These are phyloP conservation scores for Pseudotriccus pelzelni DNA, from an alignment of 2,797 vertebrate genomes.

Conservation along the genomic window DNA sequence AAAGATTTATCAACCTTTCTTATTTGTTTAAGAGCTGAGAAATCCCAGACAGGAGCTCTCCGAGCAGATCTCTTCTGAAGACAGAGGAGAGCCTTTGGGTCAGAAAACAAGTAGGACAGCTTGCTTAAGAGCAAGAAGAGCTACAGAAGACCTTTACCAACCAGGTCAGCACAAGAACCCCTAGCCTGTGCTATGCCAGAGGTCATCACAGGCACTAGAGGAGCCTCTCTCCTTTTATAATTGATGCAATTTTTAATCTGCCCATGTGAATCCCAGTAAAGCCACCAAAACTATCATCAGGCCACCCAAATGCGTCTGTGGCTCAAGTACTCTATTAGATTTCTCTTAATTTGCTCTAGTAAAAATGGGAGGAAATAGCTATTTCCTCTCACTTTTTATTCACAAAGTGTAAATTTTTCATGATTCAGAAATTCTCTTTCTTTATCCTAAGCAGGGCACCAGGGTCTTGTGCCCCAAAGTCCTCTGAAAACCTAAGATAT, in stretches of 20 bases:
- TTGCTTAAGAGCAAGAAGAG: background rate
- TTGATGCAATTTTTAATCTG: background rate
- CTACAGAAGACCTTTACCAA: background rate
- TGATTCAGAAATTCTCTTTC: background rate
- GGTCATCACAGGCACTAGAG: background rate
- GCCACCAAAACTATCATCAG: background rate
- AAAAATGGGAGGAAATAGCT: background rate
- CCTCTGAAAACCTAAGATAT: background rate
- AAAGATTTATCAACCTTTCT: slow-evolving; percentile 15
- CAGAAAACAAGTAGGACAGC: background rate
- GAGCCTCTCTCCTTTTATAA: background rate
- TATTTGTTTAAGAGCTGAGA: slow-evolving; percentile 3
- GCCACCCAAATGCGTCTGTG: background rate
- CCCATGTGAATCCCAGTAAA: background rate
- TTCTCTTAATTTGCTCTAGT: background rate
- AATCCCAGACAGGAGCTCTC: background rate
- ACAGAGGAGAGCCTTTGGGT: background rate
- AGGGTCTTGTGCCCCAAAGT: background rate
- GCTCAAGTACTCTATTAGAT: background rate
- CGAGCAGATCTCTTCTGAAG: background rate
- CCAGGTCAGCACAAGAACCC: background rate
- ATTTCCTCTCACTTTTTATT: background rate
- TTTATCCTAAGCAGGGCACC: background rate
- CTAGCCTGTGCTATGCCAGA: background rate
- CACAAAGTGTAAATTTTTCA: background rate